These are phyloP conservation scores for Pharmacophagus antenor DNA, from an alignment of 2,888 invertebrate species.

Conservation along the genomic window DNA sequence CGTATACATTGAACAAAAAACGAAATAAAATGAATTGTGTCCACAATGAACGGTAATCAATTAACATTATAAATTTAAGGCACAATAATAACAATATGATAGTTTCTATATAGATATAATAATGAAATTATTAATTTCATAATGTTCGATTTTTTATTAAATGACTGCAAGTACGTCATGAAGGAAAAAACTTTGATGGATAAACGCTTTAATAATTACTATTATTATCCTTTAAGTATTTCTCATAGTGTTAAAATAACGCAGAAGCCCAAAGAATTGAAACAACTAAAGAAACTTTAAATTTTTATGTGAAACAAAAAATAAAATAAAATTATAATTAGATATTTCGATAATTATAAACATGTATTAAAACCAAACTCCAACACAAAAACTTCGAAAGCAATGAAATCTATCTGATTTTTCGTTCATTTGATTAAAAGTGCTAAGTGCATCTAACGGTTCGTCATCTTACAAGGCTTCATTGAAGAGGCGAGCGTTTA, in stretches of 20 bases:
- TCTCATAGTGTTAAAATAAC: too few relatives aligned
- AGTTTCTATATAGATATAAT: not conserved
- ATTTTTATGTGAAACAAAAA: too few relatives aligned
- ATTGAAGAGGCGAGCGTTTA: constrained; percentile 38
- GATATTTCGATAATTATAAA: too few relatives aligned
- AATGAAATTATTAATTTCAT: not conserved
- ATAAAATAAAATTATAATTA: too few relatives aligned
- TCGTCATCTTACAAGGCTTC: constrained; percentile 53
- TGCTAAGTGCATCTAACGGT: constrained; percentile 65
- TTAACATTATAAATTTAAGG: not conserved
- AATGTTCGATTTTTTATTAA: not conserved
- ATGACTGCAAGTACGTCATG: too few relatives aligned
- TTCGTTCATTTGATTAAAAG: constrained; percentile 49
- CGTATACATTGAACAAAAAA: too few relatives aligned
- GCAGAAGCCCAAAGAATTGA: too few relatives aligned
- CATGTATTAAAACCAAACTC: not conserved
- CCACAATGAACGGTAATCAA: too few relatives aligned
- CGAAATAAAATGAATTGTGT: not conserved
- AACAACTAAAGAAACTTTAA: too few relatives aligned
- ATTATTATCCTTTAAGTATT: too few relatives aligned
- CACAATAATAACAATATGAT: not conserved
- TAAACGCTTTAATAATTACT: too few relatives aligned
- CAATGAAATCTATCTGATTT: constrained; percentile 51
- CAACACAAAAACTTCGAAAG: constrained; percentile 30
- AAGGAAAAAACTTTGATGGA: too few relatives aligned